Base-by-base conservation (phyloP, 1,140 invertebrate species). In the Himalopsyche phryganea region DNA sequence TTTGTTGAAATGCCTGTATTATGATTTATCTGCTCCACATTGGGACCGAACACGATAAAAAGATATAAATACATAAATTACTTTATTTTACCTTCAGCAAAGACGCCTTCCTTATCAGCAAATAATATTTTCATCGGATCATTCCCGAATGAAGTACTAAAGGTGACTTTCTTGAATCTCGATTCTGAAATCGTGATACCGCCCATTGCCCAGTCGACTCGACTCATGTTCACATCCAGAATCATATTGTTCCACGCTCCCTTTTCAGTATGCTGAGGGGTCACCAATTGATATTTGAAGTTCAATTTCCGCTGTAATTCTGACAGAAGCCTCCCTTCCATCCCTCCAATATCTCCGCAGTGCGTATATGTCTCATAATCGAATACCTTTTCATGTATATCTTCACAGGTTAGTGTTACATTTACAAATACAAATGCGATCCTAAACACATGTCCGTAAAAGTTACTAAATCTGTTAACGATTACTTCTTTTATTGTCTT, bases 171-270 rank as follows among this genome's bases (percentile, higher is more conserved):
- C 35, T 55, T 54, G 1, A 14, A 18, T 47, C 61, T 47, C 1
- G 28, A 35, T 45, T 54, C 45, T 4, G 61, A 50, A 6, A 63
- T 17, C 1, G 50, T 36, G 11, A 63, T 63, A 40, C 50, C 46
- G 1, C 50, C 61, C 2, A 63, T 54, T 47, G 46, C 55, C 51
- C 56, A 63, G 46, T 63, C 61, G 10, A 57, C 51, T 20, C 46
- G 48, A 4, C 38, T 19, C 9, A 7, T 14, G 20, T 59, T 55
- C 9, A 63, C 46, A 40, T 58, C 51, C 11, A 19, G n/a, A 18
- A 63, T 28, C 14, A 52, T 51, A 53, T 63, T 63, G 6, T 11
- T 51, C 55, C 55, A 63, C 1, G 51, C 28, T 1, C 51, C 56
- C 3, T 36, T 15, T 28, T 55, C 50, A 10, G 11, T 23, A 4